phyloP scores from a whole-genome alignment of 2,113 vertebrate genomes.

The Myrmecobius fasciatus region DNA sequence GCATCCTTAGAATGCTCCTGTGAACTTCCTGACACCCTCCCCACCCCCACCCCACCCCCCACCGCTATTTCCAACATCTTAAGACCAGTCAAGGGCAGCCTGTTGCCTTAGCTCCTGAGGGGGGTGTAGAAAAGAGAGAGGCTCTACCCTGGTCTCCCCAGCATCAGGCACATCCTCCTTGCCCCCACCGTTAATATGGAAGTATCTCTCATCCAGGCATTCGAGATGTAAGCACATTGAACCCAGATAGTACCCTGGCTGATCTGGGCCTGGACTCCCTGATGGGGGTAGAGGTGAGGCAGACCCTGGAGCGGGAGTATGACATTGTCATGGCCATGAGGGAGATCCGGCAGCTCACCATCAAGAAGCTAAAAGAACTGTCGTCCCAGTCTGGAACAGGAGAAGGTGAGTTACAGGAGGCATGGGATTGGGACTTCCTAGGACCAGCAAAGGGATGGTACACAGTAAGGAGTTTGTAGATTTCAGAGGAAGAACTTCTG shows the following conservation, averaged over 20 bases:
- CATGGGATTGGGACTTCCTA: accelerated
- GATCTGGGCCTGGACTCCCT: constrained; percentile 96
- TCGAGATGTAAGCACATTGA: constrained; percentile 89
- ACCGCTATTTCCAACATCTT: no score
- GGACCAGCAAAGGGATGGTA: background rate
- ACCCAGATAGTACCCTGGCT: constrained; percentile 89
- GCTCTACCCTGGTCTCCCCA: background rate
- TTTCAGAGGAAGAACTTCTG: background rate
- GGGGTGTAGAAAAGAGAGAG: background rate
- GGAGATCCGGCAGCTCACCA: constrained; percentile 92
- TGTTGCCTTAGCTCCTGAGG: background rate
- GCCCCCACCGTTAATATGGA: accelerated
- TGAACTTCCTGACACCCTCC: background rate
- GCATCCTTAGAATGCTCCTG: background rate
- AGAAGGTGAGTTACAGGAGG: constrained; percentile 80
- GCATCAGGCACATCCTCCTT: accelerated
- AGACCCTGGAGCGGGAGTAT: constrained; percentile 93
- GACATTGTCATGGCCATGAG: constrained; percentile 93
- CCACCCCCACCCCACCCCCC: no score
- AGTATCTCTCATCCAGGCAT: constrained; percentile 84
- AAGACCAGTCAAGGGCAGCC: background rate
- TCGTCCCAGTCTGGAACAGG: constrained; percentile 76
- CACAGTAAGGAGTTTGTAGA: background rate
- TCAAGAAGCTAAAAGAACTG: constrained; percentile 91
- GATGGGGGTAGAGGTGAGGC: constrained; percentile 98